A percentile compares a stretch with the other conserved stretches of the same genome.
Conservation (phyloP, 2,888 invertebrate genomes). For the Parnassius orleans region DNA sequence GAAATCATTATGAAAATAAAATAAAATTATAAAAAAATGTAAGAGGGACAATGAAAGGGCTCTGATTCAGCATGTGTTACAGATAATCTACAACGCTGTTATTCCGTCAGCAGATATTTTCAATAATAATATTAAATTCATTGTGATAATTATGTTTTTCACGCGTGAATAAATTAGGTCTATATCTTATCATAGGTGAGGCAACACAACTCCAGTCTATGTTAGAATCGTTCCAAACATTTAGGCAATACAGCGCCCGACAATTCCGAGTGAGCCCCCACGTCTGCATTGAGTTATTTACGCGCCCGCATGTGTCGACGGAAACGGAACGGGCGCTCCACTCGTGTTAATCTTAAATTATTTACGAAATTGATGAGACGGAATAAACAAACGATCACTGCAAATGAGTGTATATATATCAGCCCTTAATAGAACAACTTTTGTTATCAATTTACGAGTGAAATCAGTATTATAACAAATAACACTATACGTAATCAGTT, state of each 20-base stretch:
- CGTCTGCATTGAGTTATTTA: constrained; percentile 74
- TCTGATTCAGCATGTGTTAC: too few relatives aligned
- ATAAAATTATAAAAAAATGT: too few relatives aligned
- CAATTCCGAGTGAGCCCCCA: constrained; percentile 34
- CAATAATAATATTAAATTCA: too few relatives aligned
- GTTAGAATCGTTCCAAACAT: constrained; percentile 17
- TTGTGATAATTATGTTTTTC: neutral
- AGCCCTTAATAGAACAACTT: too few relatives aligned
- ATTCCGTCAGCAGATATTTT: too few relatives aligned
- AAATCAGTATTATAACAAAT: too few relatives aligned
- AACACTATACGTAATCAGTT: too few relatives aligned
- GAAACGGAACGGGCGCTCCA: constrained; percentile 39
- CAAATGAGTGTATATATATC: neutral
- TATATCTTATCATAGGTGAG: neutral
- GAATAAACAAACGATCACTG: constrained; percentile 16
- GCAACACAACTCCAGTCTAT: neutral
- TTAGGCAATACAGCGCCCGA: constrained; percentile 12
- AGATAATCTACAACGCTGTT: too few relatives aligned
- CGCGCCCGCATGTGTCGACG: constrained; percentile 70
- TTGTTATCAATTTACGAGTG: too few relatives aligned
- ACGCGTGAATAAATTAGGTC: neutral
- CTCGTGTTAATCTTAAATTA: constrained; percentile 44
- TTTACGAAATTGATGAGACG: constrained; percentile 39
- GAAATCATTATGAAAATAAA: too few relatives aligned
- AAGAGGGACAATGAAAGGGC: too few relatives aligned